Conservation (phyloP, 2,797 vertebrate genomes). For the Tenualosa thibaudeaui region DNA sequence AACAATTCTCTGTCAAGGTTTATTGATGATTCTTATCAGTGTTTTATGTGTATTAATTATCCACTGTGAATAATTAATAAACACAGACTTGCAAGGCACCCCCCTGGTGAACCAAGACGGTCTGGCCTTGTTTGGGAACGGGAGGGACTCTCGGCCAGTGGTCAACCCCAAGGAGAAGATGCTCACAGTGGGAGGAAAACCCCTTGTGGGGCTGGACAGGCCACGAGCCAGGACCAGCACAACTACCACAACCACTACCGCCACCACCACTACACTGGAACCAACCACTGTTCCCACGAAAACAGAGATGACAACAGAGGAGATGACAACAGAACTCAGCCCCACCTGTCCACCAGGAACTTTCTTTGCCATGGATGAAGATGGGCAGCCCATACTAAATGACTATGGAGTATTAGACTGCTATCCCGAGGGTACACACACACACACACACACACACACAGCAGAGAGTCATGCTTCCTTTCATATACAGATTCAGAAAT, state of each 20-base stretch:
- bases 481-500: no score
- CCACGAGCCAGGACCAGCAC: conserved; percentile 75
- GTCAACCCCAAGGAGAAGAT: conserved; percentile 91
- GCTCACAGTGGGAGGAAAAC: conserved; percentile 92
- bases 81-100: conserved; percentile 87
- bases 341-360: conserved; percentile 91
- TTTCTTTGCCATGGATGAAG: conserved; percentile 77
- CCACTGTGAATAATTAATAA: neutral
- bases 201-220: conserved; percentile 86
- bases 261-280: conserved; percentile 68
- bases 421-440: conserved; percentile 82
- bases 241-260: conserved; percentile 65
- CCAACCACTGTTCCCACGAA: conserved; percentile 78
- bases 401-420: conserved; percentile 83
- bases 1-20: neutral
- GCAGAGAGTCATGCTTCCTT: no score
- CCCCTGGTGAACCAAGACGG: conserved; percentile 91
- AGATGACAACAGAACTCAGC: conserved; percentile 50
- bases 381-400: conserved; percentile 79
- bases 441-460: neutral
- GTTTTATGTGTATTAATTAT: neutral
- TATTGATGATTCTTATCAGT: neutral
- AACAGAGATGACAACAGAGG: conserved; percentile 70
- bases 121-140: conserved; percentile 90
- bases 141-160: conserved; percentile 87